Base-by-base conservation (phyloP, 2,888 invertebrate genomes). In the Micoletzkya japonica region DNA sequence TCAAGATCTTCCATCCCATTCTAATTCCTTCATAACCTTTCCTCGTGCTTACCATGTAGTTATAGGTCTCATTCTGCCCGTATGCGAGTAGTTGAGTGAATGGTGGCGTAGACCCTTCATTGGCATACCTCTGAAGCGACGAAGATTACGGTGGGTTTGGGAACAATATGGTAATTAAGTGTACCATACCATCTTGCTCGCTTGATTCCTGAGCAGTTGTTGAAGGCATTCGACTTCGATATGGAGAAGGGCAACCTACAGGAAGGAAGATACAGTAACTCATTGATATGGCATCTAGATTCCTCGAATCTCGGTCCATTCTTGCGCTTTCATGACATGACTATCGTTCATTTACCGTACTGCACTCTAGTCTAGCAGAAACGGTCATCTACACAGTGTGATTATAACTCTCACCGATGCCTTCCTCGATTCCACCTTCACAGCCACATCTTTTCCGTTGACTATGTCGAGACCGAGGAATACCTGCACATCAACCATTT, bases 141-240 rank as follows among this genome's bases (percentile, higher is more conserved):
- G 7, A 30, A 28, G 2, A 61, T 49, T 14, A 30, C 3, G 7
- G 7, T 54, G 24, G 17, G 24, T 54, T 28, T 7, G 28, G n/a
- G n/a, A n/a, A n/a, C n/a, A n/a, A n/a, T n/a, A n/a, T n/a, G n/a
- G n/a, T n/a, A n/a, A n/a, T n/a, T n/a, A n/a, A n/a, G n/a, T 17
- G 24, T 36, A 24, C 3, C 17, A 2, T 20, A 50, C 52, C 14
- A 36, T 28, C 17, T 52, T 52, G 30, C 24, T 26, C 20, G 36
- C 36, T 24, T 34, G 52, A 52, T 50, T 50, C 34, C 36, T 52
- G 36, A 64, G 44, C 44, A 44, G 44, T 44, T 44, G 10, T 44
- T 20, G 44, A 20, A 44, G 64, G 17, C 64, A 64, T 24, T 64
- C 64, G 4, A 52, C 64, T 52, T 64, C 64, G 36, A 52, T 64